Conservation (phyloP, 64 coral and sea anemone genomes). For the Platygyra sinensis region DNA sequence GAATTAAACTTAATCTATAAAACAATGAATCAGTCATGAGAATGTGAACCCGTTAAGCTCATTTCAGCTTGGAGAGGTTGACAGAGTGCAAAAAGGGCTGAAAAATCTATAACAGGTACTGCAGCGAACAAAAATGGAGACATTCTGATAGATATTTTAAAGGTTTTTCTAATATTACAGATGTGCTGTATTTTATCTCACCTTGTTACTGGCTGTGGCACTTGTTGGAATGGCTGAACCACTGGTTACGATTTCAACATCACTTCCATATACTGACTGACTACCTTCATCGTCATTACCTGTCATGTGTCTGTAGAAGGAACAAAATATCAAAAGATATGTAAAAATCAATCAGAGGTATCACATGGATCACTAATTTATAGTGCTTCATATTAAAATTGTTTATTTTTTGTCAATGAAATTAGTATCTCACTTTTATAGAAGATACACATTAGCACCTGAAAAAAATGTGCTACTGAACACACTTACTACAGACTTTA, state of each 20-base stretch:
- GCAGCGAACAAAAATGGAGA: neutral
- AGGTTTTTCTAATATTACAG: no score
- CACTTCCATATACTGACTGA: conserved; percentile 78
- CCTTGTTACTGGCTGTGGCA: conserved; percentile 85
- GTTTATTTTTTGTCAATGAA: no score
- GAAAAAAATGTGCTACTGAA: no score
- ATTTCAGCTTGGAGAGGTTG: neutral
- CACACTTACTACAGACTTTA: no score
- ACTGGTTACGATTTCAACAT: conserved; percentile 77
- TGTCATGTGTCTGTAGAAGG: conserved; percentile 53
- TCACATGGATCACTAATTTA: no score
- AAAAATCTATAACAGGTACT: neutral
- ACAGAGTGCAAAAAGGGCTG: no score
- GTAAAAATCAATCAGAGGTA: neutral
- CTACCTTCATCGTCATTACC: conserved; percentile 56
- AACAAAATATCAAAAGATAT: neutral
- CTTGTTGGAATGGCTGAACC: conserved; percentile 40
- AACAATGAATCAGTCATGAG: neutral
- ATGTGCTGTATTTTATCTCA: neutral
- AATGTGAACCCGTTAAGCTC: neutral
- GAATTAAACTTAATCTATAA: conserved; percentile 93
- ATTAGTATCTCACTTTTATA: no score
- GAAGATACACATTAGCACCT: no score
- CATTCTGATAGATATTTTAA: no score
- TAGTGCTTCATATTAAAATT: no score